phyloP scores from a whole-genome alignment of 2,888 invertebrate species.

The Hofmannophila pseudospretella region DNA sequence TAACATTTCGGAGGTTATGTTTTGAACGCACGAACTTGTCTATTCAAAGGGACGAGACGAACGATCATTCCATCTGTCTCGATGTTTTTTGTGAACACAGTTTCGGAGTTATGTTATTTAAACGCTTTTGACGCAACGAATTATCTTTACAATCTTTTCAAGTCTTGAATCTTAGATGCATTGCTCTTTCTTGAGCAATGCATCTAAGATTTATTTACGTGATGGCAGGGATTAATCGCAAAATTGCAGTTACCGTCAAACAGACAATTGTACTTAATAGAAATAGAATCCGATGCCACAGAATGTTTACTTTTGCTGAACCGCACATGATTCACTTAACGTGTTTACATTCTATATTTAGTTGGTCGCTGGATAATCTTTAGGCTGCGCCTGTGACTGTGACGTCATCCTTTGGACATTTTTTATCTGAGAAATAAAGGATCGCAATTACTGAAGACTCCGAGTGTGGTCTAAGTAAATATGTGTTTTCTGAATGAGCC shows the following conservation, averaged over 20 bases:
- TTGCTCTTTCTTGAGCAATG: too few relatives aligned
- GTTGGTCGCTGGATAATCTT: slow-evolving; percentile 43
- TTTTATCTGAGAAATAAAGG: slow-evolving; percentile 33
- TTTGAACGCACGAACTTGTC: slow-evolving; percentile 37
- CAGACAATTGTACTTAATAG: background rate
- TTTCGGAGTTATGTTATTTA: background rate
- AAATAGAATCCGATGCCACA: slow-evolving; percentile 2
- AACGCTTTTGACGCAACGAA: background rate
- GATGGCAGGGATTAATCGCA: background rate
- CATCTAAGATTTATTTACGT: background rate
- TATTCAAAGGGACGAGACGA: slow-evolving; percentile 5
- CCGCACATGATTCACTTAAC: slow-evolving; percentile 54
- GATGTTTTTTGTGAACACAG: background rate
- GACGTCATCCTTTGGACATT: slow-evolving; percentile 31
- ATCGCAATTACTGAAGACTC: slow-evolving; percentile 35
- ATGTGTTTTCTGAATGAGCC: too few relatives aligned
- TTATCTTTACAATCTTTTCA: background rate
- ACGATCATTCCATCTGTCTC: slow-evolving; percentile 6
- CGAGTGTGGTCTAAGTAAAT: background rate
- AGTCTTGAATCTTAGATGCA: background rate
- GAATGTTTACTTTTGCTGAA: slow-evolving; percentile 43
- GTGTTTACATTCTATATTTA: slow-evolving; percentile 64
- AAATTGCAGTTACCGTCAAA: background rate
- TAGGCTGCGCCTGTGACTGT: slow-evolving; percentile 43
- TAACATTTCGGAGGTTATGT: slow-evolving; percentile 67